Evolutionary conservation across 2,888 invertebrate species (phyloP).

Genomic region (Catonia carolina): DNA sequence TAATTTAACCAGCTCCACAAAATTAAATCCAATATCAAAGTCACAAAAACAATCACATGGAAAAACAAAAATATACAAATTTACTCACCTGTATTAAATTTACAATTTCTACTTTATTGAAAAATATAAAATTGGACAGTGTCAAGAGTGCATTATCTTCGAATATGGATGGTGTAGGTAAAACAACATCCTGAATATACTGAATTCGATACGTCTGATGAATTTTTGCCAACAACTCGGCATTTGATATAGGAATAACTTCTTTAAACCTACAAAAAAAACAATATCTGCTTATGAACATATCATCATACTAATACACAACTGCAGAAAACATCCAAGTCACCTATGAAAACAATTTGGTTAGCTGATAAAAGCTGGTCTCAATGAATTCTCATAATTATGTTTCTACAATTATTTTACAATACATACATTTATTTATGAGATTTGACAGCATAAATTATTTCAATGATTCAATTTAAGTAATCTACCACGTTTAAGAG

Average conservation of each 20-base stretch:
- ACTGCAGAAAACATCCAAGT: too few species aligned
- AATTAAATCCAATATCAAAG: conserved; percentile 4
- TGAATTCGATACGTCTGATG: conserved; percentile 99
- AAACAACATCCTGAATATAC: conserved; percentile 97
- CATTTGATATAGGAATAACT: conserved; percentile 91
- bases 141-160: conserved; percentile 98
- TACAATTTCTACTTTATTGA: conserved; percentile 99
- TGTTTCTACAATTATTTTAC: too few species aligned
- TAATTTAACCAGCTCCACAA: too few species aligned
- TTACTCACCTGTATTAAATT: conserved; percentile 67
- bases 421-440: too few species aligned
- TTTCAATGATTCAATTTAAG: too few species aligned
- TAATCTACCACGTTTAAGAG: too few species aligned
- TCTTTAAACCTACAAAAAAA: conserved; percentile 61
- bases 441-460: too few species aligned
- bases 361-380: too few species aligned
- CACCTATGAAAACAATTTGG: too few species aligned
- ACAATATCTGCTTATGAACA: too few species aligned
- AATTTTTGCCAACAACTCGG: conserved; percentile 93
- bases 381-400: too few species aligned
- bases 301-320: too few species aligned
- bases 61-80: background rate
- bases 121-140: conserved; percentile 97
- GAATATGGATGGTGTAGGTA: conserved; percentile 97
- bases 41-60: background rate